phyloP scores from a whole-genome alignment of 1,140 invertebrate species.

The Triops longicaudatus region DNA sequence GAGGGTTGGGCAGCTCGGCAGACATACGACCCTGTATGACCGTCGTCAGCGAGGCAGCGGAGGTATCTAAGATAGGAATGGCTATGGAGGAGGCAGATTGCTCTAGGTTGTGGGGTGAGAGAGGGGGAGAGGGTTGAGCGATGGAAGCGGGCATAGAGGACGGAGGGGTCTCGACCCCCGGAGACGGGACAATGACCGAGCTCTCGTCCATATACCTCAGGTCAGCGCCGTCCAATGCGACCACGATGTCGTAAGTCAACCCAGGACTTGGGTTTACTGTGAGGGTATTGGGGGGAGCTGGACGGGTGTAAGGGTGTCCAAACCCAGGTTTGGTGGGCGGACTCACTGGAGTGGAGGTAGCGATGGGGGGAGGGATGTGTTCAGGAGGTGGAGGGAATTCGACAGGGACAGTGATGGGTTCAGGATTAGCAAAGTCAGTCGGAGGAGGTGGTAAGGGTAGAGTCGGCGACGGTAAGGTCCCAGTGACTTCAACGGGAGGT shows the following conservation, averaged over 20 bases:
- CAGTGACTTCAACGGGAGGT: slow-evolving; percentile 16
- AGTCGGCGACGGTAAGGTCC: slow-evolving; percentile 22
- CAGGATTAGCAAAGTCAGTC: slow-evolving; percentile 18
- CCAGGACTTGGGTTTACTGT: slow-evolving; percentile 39
- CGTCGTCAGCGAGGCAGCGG: slow-evolving; percentile 22
- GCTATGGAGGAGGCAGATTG: slow-evolving; percentile 33
- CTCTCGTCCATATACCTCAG: slow-evolving; percentile 82
- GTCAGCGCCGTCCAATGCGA: slow-evolving; percentile 69
- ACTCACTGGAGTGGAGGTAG: slow-evolving; percentile 32
- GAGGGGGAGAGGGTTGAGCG: slow-evolving; percentile 32
- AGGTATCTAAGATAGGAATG: slow-evolving; percentile 14
- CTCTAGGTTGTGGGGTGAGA: slow-evolving; percentile 35
- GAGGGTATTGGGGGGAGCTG: slow-evolving; percentile 49
- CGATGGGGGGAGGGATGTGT: slow-evolving; percentile 29
- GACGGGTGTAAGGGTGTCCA: slow-evolving; percentile 30
- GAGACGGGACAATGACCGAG: slow-evolving; percentile 67
- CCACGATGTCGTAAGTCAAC: slow-evolving; percentile 62
- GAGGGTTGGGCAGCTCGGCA: not conserved
- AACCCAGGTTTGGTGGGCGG: slow-evolving; percentile 18
- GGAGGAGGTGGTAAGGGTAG: slow-evolving; percentile 18
- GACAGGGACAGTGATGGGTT: slow-evolving; percentile 23
- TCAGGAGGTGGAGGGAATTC: slow-evolving; percentile 62
- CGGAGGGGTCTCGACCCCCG: slow-evolving; percentile 57
- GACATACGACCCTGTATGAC: not conserved
- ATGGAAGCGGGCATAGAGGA: slow-evolving; percentile 42